phyloP scores from a whole-genome alignment of 23 tunicate species.

The Trididemnum nubilum region DNA sequence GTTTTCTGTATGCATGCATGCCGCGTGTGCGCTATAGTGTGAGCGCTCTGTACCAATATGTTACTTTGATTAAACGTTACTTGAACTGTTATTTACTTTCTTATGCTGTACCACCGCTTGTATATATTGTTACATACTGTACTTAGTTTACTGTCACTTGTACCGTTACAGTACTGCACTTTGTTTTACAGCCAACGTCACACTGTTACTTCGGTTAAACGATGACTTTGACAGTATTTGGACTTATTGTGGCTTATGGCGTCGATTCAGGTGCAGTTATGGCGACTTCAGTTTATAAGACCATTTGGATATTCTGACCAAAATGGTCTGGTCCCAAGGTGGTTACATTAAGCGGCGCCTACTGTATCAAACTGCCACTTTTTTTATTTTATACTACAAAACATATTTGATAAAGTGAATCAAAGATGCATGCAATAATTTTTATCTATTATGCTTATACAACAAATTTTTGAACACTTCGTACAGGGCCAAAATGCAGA shows the following conservation, averaged over 20 bases:
- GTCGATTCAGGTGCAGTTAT: neutral
- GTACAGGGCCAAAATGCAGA: too few species aligned
- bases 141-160: neutral
- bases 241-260: neutral
- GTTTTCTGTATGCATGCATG: too few species aligned
- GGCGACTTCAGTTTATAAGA: neutral
- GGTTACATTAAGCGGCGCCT: neutral
- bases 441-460: too few species aligned
- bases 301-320: neutral
- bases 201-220: conserved; percentile 1
- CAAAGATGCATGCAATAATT: too few species aligned
- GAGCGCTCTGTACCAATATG: too few species aligned
- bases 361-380: neutral
- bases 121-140: too few species aligned
- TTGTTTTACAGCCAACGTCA: neutral
- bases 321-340: neutral
- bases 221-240: neutral
- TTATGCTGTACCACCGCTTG: too few species aligned
- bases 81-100: too few species aligned
- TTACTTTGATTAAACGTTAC: too few species aligned
- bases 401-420: too few species aligned
- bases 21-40: too few species aligned
- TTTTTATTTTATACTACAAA: neutral
- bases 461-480: too few species aligned
- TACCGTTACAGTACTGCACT: neutral